A percentile compares a stretch with the other conserved stretches of the same genome.
These are phyloP conservation scores for Archaeoteleia sp. DNA, from an alignment of 2,888 invertebrate species.

Conservation along the genomic window DNA sequence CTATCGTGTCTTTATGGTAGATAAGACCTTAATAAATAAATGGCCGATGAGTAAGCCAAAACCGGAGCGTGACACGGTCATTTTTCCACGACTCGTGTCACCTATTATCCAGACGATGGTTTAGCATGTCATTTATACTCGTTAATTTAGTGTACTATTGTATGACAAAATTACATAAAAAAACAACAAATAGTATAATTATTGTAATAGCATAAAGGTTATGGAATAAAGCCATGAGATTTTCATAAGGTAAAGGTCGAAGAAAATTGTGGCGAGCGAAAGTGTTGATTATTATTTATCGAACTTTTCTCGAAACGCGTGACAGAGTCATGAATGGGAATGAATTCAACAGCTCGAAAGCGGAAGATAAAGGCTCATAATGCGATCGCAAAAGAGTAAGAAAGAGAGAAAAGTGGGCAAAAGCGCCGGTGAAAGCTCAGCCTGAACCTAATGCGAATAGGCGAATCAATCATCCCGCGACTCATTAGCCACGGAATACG, in stretches of 20 bases:
- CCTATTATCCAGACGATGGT: slow-evolving; percentile 54
- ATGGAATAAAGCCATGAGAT: too few species aligned
- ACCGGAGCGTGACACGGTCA: slow-evolving; percentile 58
- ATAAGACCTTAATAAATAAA: slow-evolving; percentile 68
- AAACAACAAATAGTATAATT: too few species aligned
- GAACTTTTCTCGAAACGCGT: slow-evolving; percentile 39
- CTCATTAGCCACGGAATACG: slow-evolving; percentile 72
- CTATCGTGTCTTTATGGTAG: slow-evolving; percentile 50
- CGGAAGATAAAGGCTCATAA: slow-evolving; percentile 38
- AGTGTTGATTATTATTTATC: slow-evolving; percentile 47
- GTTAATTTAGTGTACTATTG: slow-evolving; percentile 38
- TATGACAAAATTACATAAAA: too few species aligned
- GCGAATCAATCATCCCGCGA: slow-evolving; percentile 60
- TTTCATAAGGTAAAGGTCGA: too few species aligned
- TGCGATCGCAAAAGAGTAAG: slow-evolving; percentile 40
- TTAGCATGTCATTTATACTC: slow-evolving; percentile 46
- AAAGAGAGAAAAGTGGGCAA: slow-evolving; percentile 48
- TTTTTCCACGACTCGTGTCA: slow-evolving; percentile 57
- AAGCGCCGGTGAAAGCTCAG: slow-evolving; percentile 49
- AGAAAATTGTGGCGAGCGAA: slow-evolving; percentile 23
- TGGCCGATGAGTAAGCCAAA: slow-evolving; percentile 65
- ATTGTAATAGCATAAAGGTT: too few species aligned
- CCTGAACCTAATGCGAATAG: slow-evolving; percentile 46
- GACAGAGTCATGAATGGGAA: slow-evolving; percentile 62
- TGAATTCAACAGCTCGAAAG: slow-evolving; percentile 56